Percentiles rank a stretch among this genome's conserved stretches.
Evolutionary conservation across 2,888 invertebrate genomes (phyloP).

Genomic region (Creontiades dilutus): DNA sequence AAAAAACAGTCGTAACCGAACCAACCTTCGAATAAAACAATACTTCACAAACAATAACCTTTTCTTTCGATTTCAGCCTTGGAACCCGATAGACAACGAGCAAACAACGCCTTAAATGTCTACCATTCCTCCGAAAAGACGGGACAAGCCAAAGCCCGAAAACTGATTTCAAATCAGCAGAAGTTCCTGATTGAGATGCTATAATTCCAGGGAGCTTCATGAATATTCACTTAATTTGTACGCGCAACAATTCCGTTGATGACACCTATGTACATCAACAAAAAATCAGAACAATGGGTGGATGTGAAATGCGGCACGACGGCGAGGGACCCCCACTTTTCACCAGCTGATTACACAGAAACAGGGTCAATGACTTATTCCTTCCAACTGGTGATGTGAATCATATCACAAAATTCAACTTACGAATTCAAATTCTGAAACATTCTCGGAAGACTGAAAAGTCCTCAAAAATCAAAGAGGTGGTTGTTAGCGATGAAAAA

Average conservation of each 20-base stretch:
- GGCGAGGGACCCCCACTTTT: background rate
- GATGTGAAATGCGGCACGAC: background rate
- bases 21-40: conserved; percentile 6
- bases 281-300: background rate
- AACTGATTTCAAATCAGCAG: background rate
- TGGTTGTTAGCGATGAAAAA: no score
- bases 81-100: background rate
- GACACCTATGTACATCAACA: background rate
- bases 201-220: background rate
- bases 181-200: no score
- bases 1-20: conserved; percentile 23
- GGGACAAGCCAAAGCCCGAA: background rate
- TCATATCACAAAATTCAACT: background rate
- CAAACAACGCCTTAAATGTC: background rate
- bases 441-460: no score
- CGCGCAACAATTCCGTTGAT: background rate
- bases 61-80: background rate
- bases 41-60: background rate
- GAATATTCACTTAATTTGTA: background rate
- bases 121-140: background rate
- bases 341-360: background rate
- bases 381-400: background rate
- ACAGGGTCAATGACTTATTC: conserved; percentile 1
- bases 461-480: no score
- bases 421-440: background rate